Percentiles rank a stretch among this genome's conserved stretches.
Evolutionary conservation across 2,797 vertebrate species (phyloP).

Genomic region (Takifugu ocellatus): DNA sequence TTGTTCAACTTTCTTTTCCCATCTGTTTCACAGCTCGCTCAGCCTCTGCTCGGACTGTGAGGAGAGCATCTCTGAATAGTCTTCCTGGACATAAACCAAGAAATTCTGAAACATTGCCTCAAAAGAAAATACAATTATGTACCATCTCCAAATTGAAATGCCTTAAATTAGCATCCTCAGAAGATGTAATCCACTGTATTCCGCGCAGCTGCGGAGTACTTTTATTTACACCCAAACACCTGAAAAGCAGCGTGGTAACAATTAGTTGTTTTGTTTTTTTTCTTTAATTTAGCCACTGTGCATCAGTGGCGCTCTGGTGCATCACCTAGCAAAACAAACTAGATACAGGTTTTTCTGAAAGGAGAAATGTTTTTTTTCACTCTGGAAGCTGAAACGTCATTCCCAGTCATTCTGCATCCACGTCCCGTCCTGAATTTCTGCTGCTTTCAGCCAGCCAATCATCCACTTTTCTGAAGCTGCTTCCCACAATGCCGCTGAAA

Average conservation of each 20-base stretch:
- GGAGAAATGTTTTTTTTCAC: constrained; percentile 39
- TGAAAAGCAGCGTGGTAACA: not conserved
- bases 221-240: not conserved
- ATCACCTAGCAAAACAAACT: constrained; percentile 48
- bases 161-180: not conserved
- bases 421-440: constrained; percentile 33
- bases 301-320: constrained; percentile 24
- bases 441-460: constrained; percentile 40
- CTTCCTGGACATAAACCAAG: not conserved
- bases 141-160: not conserved
- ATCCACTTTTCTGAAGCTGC: constrained; percentile 25
- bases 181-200: not conserved
- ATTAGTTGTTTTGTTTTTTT: not conserved
- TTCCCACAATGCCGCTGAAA: constrained; percentile 51
- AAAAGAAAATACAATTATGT: not conserved
- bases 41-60: not conserved
- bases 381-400: constrained; percentile 32
- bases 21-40: not conserved
- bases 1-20: not conserved
- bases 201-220: not conserved
- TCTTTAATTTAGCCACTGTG: not conserved
- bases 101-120: not conserved
- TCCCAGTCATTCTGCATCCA: constrained; percentile 30
- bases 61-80: not conserved
- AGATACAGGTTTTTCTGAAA: constrained; percentile 35